Percentiles rank a stretch among this genome's conserved stretches.
phyloP scores from a whole-genome alignment of 2,797 vertebrate genomes.

The Scleropages formosus region DNA sequence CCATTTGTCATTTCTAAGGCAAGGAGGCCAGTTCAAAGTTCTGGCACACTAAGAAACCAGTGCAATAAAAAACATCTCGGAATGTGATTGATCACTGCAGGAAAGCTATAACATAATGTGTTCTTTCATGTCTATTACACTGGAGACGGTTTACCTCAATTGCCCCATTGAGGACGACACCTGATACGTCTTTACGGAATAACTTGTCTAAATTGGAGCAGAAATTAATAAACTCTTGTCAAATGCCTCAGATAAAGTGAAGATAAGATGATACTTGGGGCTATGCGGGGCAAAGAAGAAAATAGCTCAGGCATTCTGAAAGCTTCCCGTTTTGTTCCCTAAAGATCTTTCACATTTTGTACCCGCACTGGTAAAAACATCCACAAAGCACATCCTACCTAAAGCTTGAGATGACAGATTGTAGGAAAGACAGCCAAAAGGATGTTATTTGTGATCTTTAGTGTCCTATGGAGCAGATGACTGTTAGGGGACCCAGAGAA shows the following conservation, averaged over 20 bases:
- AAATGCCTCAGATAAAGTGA: constrained; percentile 36
- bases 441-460: background rate
- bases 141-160: constrained; percentile 51
- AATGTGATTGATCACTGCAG: constrained; percentile 45
- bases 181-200: constrained; percentile 46
- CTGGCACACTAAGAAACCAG: constrained; percentile 45
- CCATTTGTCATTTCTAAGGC: constrained; percentile 38
- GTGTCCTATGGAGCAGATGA: background rate
- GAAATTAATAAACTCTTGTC: constrained; percentile 61
- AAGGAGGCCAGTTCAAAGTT: constrained; percentile 37
- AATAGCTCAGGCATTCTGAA: constrained; percentile 39
- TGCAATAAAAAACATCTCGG: constrained; percentile 32
- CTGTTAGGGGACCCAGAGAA: background rate
- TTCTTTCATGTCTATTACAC: constrained; percentile 37
- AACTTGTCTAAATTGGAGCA: constrained; percentile 43
- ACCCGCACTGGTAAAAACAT: constrained; percentile 10
- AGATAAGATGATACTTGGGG: constrained; percentile 49
- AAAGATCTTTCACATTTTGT: constrained; percentile 45
- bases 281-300: constrained; percentile 44
- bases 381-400: background rate
- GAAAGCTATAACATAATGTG: constrained; percentile 38
- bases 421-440: constrained; percentile 3
- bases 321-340: constrained; percentile 24
- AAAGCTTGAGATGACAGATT: constrained; percentile 14
- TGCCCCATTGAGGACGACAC: constrained; percentile 43